Evolutionary conservation across 2,113 vertebrate genomes (phyloP).

Genomic region (Tachycineta bicolor): DNA sequence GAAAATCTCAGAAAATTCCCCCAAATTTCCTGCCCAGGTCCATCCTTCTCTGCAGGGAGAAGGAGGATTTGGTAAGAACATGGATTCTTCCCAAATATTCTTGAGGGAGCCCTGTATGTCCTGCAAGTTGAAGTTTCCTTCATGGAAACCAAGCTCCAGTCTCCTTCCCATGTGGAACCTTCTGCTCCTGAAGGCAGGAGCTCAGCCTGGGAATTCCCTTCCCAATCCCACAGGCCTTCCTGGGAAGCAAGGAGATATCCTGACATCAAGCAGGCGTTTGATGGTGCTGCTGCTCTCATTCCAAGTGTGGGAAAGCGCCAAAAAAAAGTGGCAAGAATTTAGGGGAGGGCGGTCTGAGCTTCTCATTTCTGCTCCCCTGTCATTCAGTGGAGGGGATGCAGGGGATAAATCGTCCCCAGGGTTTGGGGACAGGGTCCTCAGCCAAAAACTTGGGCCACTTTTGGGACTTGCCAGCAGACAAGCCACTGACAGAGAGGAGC

Average conservation of each 20-base stretch:
- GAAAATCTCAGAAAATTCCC: not conserved
- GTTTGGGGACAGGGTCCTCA: not conserved
- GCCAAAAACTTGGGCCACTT: not conserved
- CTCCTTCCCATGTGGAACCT: not conserved
- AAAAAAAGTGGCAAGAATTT: not conserved
- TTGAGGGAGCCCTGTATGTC: not conserved
- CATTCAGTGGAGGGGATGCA: accelerated
- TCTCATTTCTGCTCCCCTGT: not conserved
- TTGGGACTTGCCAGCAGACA: accelerated
- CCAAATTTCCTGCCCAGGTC: not conserved
- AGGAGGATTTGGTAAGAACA: not conserved
- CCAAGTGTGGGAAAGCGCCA: not conserved
- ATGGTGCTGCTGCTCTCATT: not conserved
- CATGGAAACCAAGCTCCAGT: not conserved
- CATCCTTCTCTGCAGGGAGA: not conserved
- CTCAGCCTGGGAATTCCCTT: not conserved
- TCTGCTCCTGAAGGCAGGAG: not conserved
- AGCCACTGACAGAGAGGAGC: not conserved
- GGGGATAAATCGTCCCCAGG: not conserved
- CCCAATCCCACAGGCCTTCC: not conserved
- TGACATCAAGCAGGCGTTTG: not conserved
- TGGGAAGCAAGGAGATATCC: not conserved
- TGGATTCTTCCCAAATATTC: not conserved
- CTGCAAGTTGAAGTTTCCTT: not conserved
- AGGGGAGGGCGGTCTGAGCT: not conserved